These are phyloP conservation scores for Lepidotrigona ventralis DNA, from an alignment of 1,140 invertebrate species.

Conservation along the genomic window DNA sequence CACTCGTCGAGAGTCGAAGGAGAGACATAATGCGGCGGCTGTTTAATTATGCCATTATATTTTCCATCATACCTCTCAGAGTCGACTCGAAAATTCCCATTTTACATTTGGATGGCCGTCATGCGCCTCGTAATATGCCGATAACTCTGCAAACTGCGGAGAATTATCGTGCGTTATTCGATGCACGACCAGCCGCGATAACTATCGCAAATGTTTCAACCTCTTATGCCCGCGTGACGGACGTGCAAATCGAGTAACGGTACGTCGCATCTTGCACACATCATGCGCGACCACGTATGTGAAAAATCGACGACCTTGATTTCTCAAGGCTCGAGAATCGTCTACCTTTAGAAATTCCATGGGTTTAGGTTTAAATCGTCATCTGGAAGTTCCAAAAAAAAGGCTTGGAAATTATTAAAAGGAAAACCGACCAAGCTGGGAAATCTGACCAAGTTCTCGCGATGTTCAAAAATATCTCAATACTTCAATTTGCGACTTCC, in stretches of 20 bases:
- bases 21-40: no score
- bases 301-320: slow-evolving; percentile 48
- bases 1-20: background rate
- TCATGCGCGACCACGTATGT: background rate
- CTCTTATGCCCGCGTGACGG: slow-evolving; percentile 46
- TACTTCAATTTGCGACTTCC: no score
- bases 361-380: no score
- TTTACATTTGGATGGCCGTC: slow-evolving; percentile 15
- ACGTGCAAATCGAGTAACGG: slow-evolving; percentile 48
- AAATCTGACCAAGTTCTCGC: no score
- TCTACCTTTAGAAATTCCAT: background rate
- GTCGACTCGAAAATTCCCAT: background rate
- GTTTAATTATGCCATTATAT: background rate
- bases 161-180: slow-evolving; percentile 25
- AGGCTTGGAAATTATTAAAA: no score
- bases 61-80: slow-evolving; percentile 1
- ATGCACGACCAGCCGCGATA: slow-evolving; percentile 38
- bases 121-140: slow-evolving; percentile 36
- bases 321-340: background rate
- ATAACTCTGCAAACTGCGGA: slow-evolving; percentile 38
- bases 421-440: no score
- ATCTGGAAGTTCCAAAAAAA: no score
- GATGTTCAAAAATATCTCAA: no score
- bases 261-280: slow-evolving; percentile 31
- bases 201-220: slow-evolving; percentile 51